These are phyloP conservation scores for Sinelater perroti DNA, from an alignment of 2,888 invertebrate genomes.

Conservation along the genomic window DNA sequence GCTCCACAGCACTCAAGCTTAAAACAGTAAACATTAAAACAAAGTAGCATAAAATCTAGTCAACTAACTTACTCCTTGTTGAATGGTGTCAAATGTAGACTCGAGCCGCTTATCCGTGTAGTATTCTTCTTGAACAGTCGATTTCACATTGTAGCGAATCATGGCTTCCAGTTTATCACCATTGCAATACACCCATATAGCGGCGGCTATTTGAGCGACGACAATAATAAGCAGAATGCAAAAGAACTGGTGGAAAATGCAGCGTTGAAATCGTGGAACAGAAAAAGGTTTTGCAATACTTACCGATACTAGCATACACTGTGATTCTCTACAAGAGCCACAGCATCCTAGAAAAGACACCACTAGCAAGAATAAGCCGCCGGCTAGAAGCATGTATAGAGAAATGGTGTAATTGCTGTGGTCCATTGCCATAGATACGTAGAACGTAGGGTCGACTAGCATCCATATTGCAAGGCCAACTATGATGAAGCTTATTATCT, in stretches of 20 bases:
- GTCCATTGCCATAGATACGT: slow-evolving; percentile 74
- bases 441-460: slow-evolving; percentile 76
- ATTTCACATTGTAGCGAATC: slow-evolving; percentile 69
- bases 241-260: slow-evolving; percentile 83
- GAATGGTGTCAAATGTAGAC: slow-evolving; percentile 73
- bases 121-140: slow-evolving; percentile 72
- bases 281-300: slow-evolving; percentile 55
- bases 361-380: slow-evolving; percentile 76
- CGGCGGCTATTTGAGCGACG: slow-evolving; percentile 80
- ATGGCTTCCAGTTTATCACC: slow-evolving; percentile 72
- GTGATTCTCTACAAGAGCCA: slow-evolving; percentile 81
- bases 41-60: neutral
- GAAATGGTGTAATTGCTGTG: slow-evolving; percentile 72
- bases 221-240: slow-evolving; percentile 78
- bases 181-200: slow-evolving; percentile 79
- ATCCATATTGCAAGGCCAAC: slow-evolving; percentile 80
- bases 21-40: too few relatives aligned
- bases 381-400: slow-evolving; percentile 75
- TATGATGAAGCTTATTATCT: slow-evolving; percentile 77
- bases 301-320: slow-evolving; percentile 79
- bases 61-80: slow-evolving; percentile 69
- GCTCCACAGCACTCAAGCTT: slow-evolving; percentile 83
- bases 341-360: slow-evolving; percentile 86
- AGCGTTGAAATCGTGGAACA: neutral
- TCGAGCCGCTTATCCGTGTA: slow-evolving; percentile 63